These are phyloP conservation scores for Eulemur mongoz DNA, from an alignment of 2,797 vertebrate genomes.

Conservation along the genomic window DNA sequence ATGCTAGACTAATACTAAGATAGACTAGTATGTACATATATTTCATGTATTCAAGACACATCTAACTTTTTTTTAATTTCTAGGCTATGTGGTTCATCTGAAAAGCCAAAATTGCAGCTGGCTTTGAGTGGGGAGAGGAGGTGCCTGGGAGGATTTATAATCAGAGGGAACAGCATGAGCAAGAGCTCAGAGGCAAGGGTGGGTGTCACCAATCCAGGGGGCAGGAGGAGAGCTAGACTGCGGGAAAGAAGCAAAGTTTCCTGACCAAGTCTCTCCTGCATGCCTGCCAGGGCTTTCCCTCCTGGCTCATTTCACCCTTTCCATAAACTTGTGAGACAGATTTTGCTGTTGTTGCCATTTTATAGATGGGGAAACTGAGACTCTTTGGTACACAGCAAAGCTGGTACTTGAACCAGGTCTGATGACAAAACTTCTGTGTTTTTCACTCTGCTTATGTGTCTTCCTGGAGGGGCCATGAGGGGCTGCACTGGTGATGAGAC, in stretches of 20 bases:
- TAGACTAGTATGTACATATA: too few relatives aligned
- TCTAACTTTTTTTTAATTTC: too few relatives aligned
- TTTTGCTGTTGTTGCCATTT: not conserved
- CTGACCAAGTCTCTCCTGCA: too few relatives aligned
- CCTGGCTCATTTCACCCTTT: not conserved
- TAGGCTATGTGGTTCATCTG: too few relatives aligned
- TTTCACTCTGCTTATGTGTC: not conserved
- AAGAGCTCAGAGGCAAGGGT: not conserved
- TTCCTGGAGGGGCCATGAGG: not conserved
- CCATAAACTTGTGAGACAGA: not conserved
- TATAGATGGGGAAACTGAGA: not conserved
- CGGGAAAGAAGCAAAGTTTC: not conserved
- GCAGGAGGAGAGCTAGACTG: not conserved
- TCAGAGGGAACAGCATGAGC: not conserved
- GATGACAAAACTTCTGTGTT: not conserved
- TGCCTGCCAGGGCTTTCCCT: not conserved
- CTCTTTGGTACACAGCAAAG: not conserved
- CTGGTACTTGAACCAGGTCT: not conserved
- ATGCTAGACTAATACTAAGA: too few relatives aligned
- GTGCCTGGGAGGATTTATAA: not conserved
- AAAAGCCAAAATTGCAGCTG: not conserved
- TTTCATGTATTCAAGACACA: too few relatives aligned
- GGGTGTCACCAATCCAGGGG: not conserved
- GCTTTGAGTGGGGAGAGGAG: not conserved
- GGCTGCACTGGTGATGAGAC: not conserved